A percentile compares a stretch with the other conserved stretches of the same genome.
phyloP scores from a whole-genome alignment of 92 coral and sea anemone species.

The Phenganax subtilis region DNA sequence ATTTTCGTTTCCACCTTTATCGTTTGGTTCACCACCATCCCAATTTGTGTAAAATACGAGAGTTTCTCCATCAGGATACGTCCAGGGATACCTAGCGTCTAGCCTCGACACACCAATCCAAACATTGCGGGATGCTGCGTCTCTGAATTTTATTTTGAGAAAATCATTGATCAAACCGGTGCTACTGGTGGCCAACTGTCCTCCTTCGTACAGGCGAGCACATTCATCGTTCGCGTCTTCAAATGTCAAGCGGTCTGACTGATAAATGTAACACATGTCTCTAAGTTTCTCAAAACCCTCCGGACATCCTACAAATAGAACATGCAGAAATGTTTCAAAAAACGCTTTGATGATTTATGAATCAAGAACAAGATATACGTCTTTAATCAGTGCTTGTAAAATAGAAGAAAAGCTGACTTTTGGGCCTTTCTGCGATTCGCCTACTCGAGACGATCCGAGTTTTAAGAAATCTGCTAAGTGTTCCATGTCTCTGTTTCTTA shows the following conservation, averaged over 20 bases:
- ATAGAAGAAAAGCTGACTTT: no score
- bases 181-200: neutral
- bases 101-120: neutral
- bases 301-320: neutral
- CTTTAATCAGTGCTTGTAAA: no score
- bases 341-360: no score
- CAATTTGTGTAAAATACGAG: neutral
- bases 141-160: neutral
- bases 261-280: neutral
- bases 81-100: neutral
- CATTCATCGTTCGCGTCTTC: neutral
- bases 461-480: no score
- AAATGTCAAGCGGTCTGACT: neutral
- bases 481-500: no score
- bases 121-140: neutral
- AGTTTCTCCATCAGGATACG: neutral
- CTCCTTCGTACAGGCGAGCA: neutral
- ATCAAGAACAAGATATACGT: no score
- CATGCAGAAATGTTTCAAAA: no score
- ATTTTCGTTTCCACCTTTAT: conserved; percentile 1
- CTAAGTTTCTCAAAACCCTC: neutral
- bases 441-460: no score
- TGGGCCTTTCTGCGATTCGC: no score
- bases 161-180: neutral
- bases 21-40: neutral